Percentiles rank a stretch among this genome's conserved stretches.
These are phyloP conservation scores for Hyles vespertilio DNA, from an alignment of 1,140 invertebrate species.

Conservation along the genomic window DNA sequence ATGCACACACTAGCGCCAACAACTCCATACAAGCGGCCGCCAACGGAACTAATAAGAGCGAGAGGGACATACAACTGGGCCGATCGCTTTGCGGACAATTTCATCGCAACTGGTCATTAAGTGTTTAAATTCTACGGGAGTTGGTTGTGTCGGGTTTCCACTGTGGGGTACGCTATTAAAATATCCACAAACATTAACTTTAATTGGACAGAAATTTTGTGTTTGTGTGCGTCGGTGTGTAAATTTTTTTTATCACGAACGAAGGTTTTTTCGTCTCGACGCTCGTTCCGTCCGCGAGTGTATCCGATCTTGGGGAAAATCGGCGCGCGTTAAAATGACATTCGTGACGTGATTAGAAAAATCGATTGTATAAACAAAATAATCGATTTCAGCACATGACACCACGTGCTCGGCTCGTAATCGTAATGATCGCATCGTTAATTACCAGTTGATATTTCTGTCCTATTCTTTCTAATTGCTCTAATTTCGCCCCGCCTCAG, in stretches of 20 bases:
- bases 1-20: conserved; percentile 46
- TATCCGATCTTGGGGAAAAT: not conserved
- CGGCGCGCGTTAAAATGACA: conserved; percentile 52
- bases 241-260: no score
- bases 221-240: conserved; percentile 61
- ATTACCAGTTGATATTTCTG: conserved; percentile 43
- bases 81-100: conserved; percentile 73
- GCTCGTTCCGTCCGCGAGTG: no score
- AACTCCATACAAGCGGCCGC: conserved; percentile 52
- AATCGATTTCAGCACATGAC: conserved; percentile 43
- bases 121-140: conserved; percentile 73
- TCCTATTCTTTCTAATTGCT: conserved; percentile 46
- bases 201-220: conserved; percentile 70
- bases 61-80: conserved; percentile 52
- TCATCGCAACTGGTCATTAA: conserved; percentile 73
- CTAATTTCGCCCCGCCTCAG: conserved; percentile 29
- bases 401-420: conserved; percentile 51
- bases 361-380: conserved; percentile 13
- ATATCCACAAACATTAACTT: conserved; percentile 74
- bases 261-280: no score
- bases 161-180: conserved; percentile 74
- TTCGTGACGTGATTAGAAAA: conserved; percentile 53
- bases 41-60: conserved; percentile 59
- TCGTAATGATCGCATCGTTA: conserved; percentile 44
- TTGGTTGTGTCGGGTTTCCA: conserved; percentile 73